phyloP scores from a whole-genome alignment of 2,797 vertebrate species.

The Salmo trutta region DNA sequence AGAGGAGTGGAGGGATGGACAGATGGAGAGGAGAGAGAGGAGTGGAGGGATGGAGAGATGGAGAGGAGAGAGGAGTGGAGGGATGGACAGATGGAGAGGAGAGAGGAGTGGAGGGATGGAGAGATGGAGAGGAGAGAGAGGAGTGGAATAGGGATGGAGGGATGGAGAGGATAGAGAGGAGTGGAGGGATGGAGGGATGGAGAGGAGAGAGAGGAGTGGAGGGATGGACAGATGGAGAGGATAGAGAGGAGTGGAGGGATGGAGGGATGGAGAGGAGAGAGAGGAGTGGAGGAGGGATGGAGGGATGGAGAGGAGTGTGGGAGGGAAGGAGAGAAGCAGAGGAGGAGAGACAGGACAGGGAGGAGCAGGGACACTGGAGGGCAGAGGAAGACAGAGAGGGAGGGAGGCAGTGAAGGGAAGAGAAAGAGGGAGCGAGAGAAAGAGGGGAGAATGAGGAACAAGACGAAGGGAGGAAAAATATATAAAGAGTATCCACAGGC shows the following conservation, averaged over 20 bases:
- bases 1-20: constrained; percentile 32
- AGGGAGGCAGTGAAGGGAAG: constrained; percentile 43
- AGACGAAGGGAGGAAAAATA: constrained; percentile 15
- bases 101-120: constrained; percentile 24
- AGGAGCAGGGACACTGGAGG: constrained; percentile 15
- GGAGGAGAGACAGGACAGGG: background rate
- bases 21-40: background rate
- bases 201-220: too few species aligned
- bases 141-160: constrained; percentile 15
- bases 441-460: constrained; percentile 26
- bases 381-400: constrained; percentile 24
- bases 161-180: constrained; percentile 13
- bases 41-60: constrained; percentile 21
- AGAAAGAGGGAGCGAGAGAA: constrained; percentile 20
- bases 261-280: too few species aligned
- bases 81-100: constrained; percentile 23
- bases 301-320: too few species aligned
- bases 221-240: too few species aligned
- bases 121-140: constrained; percentile 10
- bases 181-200: too few species aligned
- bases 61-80: constrained; percentile 20
- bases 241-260: too few species aligned
- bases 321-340: background rate
- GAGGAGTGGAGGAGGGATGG: too few species aligned
- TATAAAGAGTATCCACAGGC: constrained; percentile 31